Base-by-base conservation (phyloP, 1,140 invertebrate genomes). In the Leptinotarsa lineolata region DNA sequence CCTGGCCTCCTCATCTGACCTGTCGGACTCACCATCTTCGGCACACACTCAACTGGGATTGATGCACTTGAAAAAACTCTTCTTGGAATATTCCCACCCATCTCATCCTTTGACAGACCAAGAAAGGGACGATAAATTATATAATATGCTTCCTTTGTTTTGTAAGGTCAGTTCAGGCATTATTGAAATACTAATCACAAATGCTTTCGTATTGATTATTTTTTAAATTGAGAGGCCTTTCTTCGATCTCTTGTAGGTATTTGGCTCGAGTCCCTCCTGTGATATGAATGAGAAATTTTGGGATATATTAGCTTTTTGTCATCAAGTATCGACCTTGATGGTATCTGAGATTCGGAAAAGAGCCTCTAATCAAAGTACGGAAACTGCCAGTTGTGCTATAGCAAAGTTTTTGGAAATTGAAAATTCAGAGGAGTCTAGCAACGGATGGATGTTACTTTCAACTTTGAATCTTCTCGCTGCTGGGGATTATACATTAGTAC, bases 121-220 rank as follows among this genome's bases (percentile, higher is more conserved):
- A 70, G 95, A 98, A 85, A 91, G 93, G 74, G 95, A 98, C 86
- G 93, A 94, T 81, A 97, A 97, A 86, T 88, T 99, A 1, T 99
- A 99, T 85, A 97, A 97, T 85, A 98, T 99, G 95, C 88, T 99
- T 79, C 97, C 97, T 59, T 87, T 99, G 12, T 99, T 99, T 87
- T 97, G 95, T 87, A 99, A 98, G 90, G 97, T 98, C 88, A 86
- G 59, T 69, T 39, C 30, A 39, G 30, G 2, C 30, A 3, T 39
- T 39, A 39, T 39, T 39, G 30, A 39, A 39, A 39, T 39, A 39
- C 0, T 39, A 39, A 39, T 39, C 30, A 39, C 30, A 11, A 39
- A 39, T 11, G 30, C 8, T 11, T 39, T 39, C 11, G 8, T 39
- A 39, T 11, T 39, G 30, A 0, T 39, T 39, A 24, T 39, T 39